phyloP scores from a whole-genome alignment of 2,113 vertebrate genomes.

The Anser brachyrhynchus region DNA sequence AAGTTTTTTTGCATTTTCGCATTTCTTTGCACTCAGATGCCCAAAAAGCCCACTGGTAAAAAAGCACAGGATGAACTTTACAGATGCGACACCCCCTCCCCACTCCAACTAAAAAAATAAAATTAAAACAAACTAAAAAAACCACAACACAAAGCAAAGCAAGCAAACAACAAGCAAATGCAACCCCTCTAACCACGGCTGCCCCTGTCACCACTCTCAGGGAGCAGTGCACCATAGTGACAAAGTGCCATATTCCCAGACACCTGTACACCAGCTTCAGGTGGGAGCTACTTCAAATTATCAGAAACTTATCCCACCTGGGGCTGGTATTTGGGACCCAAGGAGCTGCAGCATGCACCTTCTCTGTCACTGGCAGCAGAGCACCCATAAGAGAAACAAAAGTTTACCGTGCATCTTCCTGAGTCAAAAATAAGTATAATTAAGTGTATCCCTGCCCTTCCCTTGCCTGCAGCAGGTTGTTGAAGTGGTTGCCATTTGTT shows the following conservation, averaged over 20 bases:
- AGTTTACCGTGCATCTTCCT: background rate
- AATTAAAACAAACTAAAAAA: background rate
- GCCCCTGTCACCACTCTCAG: background rate
- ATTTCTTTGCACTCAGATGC: background rate
- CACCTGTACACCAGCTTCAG: background rate
- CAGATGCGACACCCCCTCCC: background rate
- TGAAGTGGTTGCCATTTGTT: background rate
- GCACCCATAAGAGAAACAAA: background rate
- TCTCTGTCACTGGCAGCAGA: background rate
- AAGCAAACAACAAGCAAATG: background rate
- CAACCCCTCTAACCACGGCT: background rate
- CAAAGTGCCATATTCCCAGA: background rate
- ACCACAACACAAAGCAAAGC: background rate
- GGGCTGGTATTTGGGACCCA: background rate
- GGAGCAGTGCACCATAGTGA: background rate
- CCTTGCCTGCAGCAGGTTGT: background rate
- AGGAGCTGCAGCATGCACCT: background rate
- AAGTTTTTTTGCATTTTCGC: constrained; percentile 1
- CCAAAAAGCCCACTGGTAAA: background rate
- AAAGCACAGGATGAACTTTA: background rate
- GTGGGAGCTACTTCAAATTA: background rate
- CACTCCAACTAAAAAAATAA: background rate
- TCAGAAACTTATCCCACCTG: background rate
- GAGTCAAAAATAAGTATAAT: background rate
- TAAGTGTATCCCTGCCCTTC: background rate